A percentile compares a stretch with the other conserved stretches of the same genome.
phyloP scores from a whole-genome alignment of 2,888 invertebrate species.

The Nomada flava region DNA sequence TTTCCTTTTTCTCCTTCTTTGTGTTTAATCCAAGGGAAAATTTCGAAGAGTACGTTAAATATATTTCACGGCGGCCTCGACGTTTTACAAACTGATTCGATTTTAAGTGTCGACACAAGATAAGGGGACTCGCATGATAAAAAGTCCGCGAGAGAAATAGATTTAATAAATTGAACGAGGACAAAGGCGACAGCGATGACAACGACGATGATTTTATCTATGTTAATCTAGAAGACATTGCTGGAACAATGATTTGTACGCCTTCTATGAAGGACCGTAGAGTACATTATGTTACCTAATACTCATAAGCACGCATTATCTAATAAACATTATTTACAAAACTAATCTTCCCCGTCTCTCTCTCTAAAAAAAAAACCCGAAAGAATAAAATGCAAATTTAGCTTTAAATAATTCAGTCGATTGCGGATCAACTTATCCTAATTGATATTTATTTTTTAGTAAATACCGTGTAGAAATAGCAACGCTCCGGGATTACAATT shows the following conservation, averaged over 20 bases:
- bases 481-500: not conserved
- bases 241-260: slow-evolving; percentile 83
- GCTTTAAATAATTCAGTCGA: too few relatives aligned
- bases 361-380: not conserved
- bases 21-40: not conserved
- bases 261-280: slow-evolving; percentile 82
- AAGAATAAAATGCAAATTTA: not conserved
- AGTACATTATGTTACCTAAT: slow-evolving; percentile 82
- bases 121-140: slow-evolving; percentile 21
- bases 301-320: slow-evolving; percentile 81
- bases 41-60: not conserved
- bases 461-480: not conserved
- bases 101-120: slow-evolving; percentile 47
- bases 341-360: slow-evolving; percentile 47
- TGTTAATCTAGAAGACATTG: slow-evolving; percentile 81
- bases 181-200: slow-evolving; percentile 62
- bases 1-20: not conserved
- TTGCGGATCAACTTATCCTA: too few relatives aligned
- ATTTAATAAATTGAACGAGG: slow-evolving; percentile 48
- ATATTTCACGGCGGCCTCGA: not conserved
- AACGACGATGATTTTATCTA: slow-evolving; percentile 80
- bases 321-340: slow-evolving; percentile 82
- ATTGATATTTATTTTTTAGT: too few relatives aligned
- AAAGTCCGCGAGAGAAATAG: slow-evolving; percentile 19
- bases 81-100: slow-evolving; percentile 57